A percentile compares a stretch with the other conserved stretches of the same genome.
These are phyloP conservation scores for Lymantria dispar DNA, from an alignment of 2,888 invertebrate genomes.

Conservation along the genomic window DNA sequence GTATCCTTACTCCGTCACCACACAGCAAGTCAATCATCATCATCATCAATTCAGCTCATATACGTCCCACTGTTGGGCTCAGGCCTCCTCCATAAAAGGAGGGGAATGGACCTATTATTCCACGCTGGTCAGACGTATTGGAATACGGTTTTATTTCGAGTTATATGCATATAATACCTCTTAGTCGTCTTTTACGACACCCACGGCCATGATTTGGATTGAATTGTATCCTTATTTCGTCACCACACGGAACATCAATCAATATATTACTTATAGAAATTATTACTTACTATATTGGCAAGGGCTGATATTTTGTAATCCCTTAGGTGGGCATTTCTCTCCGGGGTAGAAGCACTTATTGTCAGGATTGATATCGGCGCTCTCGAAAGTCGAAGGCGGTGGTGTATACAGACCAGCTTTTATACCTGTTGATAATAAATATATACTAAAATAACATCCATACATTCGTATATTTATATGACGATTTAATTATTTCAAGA, in stretches of 20 bases:
- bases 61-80: too few species aligned
- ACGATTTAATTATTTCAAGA: too few species aligned
- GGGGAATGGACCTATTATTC: too few species aligned
- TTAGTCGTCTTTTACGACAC: too few species aligned
- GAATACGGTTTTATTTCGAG: too few species aligned
- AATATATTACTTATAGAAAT: background rate
- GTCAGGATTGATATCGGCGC: conserved; percentile 84
- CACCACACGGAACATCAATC: background rate
- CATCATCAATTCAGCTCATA: too few species aligned
- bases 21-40: too few species aligned
- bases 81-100: too few species aligned
- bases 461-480: too few species aligned
- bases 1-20: too few species aligned
- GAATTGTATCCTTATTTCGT: background rate
- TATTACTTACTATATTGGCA: conserved; percentile 89
- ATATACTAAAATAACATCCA: background rate
- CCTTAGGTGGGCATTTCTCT: conserved; percentile 86
- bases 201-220: background rate
- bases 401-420: conserved; percentile 88
- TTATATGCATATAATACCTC: too few species aligned
- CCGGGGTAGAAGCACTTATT: conserved; percentile 91
- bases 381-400: conserved; percentile 86
- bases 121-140: too few species aligned
- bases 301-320: conserved; percentile 92
- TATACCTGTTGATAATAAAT: conserved; percentile 79